Evolutionary conservation across 2,888 invertebrate genomes (phyloP).

Genomic region (Drosophila buzzatii): DNA sequence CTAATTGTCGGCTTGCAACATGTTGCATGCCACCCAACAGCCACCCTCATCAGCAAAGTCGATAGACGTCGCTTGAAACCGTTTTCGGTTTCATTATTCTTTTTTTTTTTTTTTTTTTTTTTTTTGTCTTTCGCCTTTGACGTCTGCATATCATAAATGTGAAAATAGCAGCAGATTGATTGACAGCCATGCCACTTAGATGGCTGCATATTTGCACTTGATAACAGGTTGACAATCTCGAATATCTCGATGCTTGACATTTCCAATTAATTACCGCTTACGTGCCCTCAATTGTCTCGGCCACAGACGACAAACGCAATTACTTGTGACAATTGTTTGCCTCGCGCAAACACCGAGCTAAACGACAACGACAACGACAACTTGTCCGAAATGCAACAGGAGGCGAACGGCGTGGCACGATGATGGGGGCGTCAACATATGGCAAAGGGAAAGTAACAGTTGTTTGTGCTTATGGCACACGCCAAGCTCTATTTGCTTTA

Average conservation of each 20-base stretch:
- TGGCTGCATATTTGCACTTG: constrained; percentile 28
- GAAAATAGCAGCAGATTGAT: constrained; percentile 51
- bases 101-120: too few relatives aligned
- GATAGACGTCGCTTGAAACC: constrained; percentile 17
- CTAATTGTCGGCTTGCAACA: constrained; percentile 42
- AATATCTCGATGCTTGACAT: constrained; percentile 24
- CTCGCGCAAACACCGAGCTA: constrained; percentile 36
- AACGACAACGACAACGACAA: constrained; percentile 7
- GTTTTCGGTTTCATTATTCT: background rate
- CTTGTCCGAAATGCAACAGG: constrained; percentile 6
- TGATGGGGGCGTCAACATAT: background rate
- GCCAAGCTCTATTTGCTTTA: constrained; percentile 2
- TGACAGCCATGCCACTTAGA: constrained; percentile 48
- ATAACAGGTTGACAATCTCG: constrained; percentile 42
- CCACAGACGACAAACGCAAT: constrained; percentile 20
- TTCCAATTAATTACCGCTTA: constrained; percentile 47
- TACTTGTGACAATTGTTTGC: constrained; percentile 45
- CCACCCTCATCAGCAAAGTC: background rate
- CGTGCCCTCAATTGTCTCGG: constrained; percentile 21
- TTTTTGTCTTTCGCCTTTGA: background rate
- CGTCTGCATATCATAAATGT: constrained; percentile 49
- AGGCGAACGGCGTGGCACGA: background rate
- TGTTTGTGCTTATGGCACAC: constrained; percentile 6
- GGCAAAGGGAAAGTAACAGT: constrained; percentile 37
- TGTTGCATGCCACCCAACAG: constrained; percentile 39